Percentiles rank a stretch among this genome's conserved stretches.
phyloP scores from a whole-genome alignment of 2,888 invertebrate genomes.

The Tachina grossa region DNA sequence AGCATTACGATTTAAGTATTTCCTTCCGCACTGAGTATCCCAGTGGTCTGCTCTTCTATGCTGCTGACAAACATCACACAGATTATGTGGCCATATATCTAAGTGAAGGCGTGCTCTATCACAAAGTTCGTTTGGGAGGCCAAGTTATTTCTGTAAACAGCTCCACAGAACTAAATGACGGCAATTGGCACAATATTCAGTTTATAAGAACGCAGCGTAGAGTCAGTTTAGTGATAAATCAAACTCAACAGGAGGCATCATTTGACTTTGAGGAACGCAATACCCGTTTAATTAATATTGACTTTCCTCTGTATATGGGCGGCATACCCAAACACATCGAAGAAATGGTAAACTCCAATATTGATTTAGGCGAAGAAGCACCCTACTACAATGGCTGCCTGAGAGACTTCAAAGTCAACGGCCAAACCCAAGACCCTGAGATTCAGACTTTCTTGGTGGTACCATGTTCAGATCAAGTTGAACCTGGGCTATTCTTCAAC shows the following conservation, averaged over 20 bases:
- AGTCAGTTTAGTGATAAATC: conserved; percentile 84
- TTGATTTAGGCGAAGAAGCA: conserved; percentile 75
- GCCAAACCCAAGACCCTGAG: conserved; percentile 86
- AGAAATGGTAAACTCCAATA: conserved; percentile 82
- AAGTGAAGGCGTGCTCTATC: conserved; percentile 88
- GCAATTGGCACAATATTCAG: conserved; percentile 90
- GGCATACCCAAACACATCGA: conserved; percentile 86
- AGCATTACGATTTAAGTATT: conserved; percentile 89
- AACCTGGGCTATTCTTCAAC: conserved; percentile 93
- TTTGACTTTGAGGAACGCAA: conserved; percentile 85
- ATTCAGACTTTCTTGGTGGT: conserved; percentile 86
- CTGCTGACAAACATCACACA: conserved; percentile 85
- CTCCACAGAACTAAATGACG: conserved; percentile 86
- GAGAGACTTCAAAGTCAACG: conserved; percentile 89
- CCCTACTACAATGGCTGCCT: conserved; percentile 93
- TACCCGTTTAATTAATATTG: conserved; percentile 85
- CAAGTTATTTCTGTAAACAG: conserved; percentile 86
- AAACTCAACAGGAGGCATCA: conserved; percentile 73
- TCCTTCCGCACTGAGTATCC: conserved; percentile 88
- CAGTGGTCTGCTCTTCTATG: conserved; percentile 93
- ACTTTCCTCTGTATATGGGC: conserved; percentile 91
- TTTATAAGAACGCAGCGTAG: conserved; percentile 86
- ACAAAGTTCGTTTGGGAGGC: conserved; percentile 86
- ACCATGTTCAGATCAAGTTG: conserved; percentile 91
- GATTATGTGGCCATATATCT: conserved; percentile 91